Percentiles rank a stretch among this genome's conserved stretches.
Evolutionary conservation across 2,888 invertebrate genomes (phyloP).

Genomic region (Busseola fusca): DNA sequence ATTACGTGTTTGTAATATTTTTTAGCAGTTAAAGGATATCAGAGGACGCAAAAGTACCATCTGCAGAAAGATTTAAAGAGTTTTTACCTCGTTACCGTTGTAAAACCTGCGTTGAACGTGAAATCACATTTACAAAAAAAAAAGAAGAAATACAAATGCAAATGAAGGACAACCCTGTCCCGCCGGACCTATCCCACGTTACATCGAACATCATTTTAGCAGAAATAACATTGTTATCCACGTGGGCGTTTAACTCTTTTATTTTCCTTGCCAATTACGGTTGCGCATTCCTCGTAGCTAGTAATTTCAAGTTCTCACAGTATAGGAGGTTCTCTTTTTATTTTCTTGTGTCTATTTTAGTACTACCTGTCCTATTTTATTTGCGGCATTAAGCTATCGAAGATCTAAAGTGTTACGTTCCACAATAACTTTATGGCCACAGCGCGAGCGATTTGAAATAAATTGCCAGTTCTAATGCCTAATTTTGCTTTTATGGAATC

Average conservation of each 20-base stretch:
- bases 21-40: constrained; percentile 12
- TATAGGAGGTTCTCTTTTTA: constrained; percentile 40
- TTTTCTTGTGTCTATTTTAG: constrained; percentile 53
- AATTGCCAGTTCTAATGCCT: not conserved
- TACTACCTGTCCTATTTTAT: constrained; percentile 52
- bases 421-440: constrained; percentile 23
- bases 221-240: constrained; percentile 62
- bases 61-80: constrained; percentile 40
- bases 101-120: constrained; percentile 34
- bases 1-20: not conserved
- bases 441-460: constrained; percentile 27
- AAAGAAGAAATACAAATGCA: constrained; percentile 50
- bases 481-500: not conserved
- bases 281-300: constrained; percentile 54
- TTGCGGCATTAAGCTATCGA: constrained; percentile 22
- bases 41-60: constrained; percentile 23
- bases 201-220: constrained; percentile 39
- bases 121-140: constrained; percentile 48
- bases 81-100: constrained; percentile 35
- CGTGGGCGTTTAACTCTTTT: constrained; percentile 57
- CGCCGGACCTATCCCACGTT: constrained; percentile 25
- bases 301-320: constrained; percentile 52
- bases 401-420: constrained; percentile 16
- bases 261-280: constrained; percentile 56
- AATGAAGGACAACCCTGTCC: constrained; percentile 45